Base-by-base conservation (phyloP, 2,888 invertebrate species). In the Cosmia pyralina region DNA sequence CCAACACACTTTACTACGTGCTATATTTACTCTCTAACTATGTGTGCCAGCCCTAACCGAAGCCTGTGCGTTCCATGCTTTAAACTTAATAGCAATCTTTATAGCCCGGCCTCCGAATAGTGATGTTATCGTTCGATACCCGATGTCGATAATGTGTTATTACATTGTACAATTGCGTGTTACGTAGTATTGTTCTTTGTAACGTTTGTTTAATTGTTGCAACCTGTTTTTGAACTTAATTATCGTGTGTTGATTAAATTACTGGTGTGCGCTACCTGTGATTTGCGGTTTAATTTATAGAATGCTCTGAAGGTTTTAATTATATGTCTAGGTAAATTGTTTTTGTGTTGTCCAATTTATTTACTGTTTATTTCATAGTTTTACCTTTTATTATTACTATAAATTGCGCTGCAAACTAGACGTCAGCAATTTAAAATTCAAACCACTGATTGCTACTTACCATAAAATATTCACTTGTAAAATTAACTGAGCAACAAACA, bases 31-130 rank as follows among this genome's bases (percentile, higher is more conserved):
- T 69, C 58, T 53, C 58, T 76, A 78, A 81, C 63, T 50, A 72
- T 75, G 55, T 66, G 72, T 77, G 71, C 58, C 84, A 86, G 63
- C 86, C 86, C 87, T 86, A 77, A 77, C 72, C 28, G 68, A 80
- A 73, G 77, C 78, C 82, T 85, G 87, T 89, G 90, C 91, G 91
- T 90, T 88, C 90, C 91, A 88, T 90, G 91, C 93, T 93, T 93
- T 93, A 93, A 92, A 94, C 91, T 94, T 96, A 96, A 96, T 96
- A 95, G 94, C 94, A 94, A 96, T 95, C 94, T 95, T 95, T 95
- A 95, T 94, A 93, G 93, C 90, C 92, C 92, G 90, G 88, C 89
- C 85, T 86, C 82, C 75, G 85, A 87, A 88, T 94, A 94, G 95
- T 94, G 94, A 93, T 93, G 95, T 85, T 92, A 93, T 93, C 92